A percentile compares a stretch with the other conserved stretches of the same genome.
phyloP scores from a whole-genome alignment of 2,797 vertebrate genomes.

The Phataginus tetradactyla region DNA sequence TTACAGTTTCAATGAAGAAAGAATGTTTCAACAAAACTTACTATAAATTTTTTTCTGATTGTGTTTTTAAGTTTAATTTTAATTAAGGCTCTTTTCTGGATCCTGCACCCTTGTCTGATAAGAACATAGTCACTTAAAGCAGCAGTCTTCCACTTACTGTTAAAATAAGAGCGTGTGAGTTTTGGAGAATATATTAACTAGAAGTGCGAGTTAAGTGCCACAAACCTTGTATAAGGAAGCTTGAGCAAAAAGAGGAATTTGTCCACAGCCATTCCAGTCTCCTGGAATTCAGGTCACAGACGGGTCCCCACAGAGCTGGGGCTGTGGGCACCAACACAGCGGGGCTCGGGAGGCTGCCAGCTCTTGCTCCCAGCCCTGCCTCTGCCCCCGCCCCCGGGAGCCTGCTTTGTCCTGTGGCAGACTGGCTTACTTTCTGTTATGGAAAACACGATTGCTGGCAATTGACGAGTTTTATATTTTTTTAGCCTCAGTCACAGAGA shows the following conservation, averaged over 20 bases:
- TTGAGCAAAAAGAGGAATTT: not conserved
- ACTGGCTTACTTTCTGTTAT: not conserved
- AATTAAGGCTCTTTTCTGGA: not conserved
- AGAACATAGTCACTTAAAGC: not conserved
- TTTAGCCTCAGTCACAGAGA: not conserved
- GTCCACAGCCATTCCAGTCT: not conserved
- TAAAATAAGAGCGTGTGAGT: not conserved
- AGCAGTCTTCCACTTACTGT: not conserved
- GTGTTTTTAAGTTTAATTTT: slow-evolving; percentile 1
- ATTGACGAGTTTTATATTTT: not conserved
- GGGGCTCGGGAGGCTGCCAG: not conserved
- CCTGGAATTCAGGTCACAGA: slow-evolving; percentile 2
- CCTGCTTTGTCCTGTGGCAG: not conserved
- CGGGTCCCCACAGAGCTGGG: not conserved
- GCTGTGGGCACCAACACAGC: no score
- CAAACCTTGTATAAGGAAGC: not conserved
- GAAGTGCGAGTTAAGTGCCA: not conserved
- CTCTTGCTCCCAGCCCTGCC: not conserved
- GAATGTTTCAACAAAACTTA: not conserved
- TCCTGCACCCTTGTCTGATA: not conserved
- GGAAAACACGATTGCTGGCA: not conserved
- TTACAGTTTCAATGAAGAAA: slow-evolving; percentile 6
- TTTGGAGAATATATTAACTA: not conserved
- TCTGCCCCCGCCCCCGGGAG: not conserved
- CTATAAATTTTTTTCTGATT: no score